A percentile compares a stretch with the other conserved stretches of the same genome.
These are phyloP conservation scores for Malurus leucopterus DNA, from an alignment of 2,797 vertebrate genomes.

Conservation along the genomic window DNA sequence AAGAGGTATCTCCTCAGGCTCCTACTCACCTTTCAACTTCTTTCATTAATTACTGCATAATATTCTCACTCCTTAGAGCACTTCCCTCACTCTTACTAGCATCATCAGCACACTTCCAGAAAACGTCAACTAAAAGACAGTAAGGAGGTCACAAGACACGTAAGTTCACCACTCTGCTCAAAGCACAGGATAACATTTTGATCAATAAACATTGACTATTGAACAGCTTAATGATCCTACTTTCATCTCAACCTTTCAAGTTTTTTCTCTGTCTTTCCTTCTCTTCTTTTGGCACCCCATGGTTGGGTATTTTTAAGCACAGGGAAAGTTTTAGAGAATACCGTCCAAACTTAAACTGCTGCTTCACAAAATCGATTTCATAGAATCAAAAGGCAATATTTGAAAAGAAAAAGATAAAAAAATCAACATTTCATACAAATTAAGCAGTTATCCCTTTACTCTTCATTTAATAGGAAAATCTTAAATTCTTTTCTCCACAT, in stretches of 20 bases:
- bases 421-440: background rate
- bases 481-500: background rate
- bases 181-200: background rate
- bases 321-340: background rate
- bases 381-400: background rate
- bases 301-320: background rate
- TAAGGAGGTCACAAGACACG: conserved; percentile 10
- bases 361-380: background rate
- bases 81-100: background rate
- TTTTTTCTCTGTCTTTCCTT: background rate
- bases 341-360: background rate
- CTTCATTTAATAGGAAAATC: background rate
- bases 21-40: background rate
- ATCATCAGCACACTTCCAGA: background rate
- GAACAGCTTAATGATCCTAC: background rate
- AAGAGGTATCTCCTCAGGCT: background rate
- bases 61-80: background rate
- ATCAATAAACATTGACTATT: background rate
- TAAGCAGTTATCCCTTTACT: background rate
- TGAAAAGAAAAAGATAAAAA: background rate
- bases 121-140: conserved; percentile 18
- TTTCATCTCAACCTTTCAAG: background rate
- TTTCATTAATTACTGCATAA: background rate
- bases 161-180: background rate
- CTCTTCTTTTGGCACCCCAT: accelerated